A percentile compares a stretch with the other conserved stretches of the same genome.
Evolutionary conservation across 2,888 invertebrate genomes (phyloP).

Genomic region (Torymus tubicola): DNA sequence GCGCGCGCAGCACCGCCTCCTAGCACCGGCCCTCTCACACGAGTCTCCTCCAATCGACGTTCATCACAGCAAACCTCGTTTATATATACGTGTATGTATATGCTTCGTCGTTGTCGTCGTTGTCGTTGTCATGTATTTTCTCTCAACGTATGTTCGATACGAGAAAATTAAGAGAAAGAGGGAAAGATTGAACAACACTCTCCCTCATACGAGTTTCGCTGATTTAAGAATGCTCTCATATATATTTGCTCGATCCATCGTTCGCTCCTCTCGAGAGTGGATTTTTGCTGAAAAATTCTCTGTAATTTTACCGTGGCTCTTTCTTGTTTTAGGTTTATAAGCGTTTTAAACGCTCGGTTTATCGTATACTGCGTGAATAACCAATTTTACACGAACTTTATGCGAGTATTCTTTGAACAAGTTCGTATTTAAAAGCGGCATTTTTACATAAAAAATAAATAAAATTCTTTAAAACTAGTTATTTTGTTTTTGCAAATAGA

Average conservation of each 20-base stretch:
- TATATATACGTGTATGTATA: neutral
- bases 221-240: conserved; percentile 23
- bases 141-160: neutral
- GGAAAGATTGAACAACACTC: too few species aligned
- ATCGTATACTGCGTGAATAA: too few species aligned
- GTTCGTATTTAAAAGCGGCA: too few species aligned
- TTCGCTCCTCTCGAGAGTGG: neutral
- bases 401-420: too few species aligned
- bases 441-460: too few species aligned
- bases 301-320: conserved; percentile 16
- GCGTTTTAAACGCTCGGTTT: too few species aligned
- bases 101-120: neutral
- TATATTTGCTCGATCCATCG: too few species aligned
- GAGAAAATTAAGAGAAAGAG: neutral
- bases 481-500: neutral
- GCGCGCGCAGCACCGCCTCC: conserved; percentile 28
- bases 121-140: neutral
- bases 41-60: conserved; percentile 30
- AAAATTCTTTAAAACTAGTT: too few species aligned
- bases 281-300: conserved; percentile 10
- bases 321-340: too few species aligned
- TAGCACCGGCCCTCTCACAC: conserved; percentile 18
- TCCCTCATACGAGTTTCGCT: conserved; percentile 1
- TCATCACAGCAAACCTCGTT: conserved; percentile 52
- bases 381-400: too few species aligned